Percentiles rank a stretch among this genome's conserved stretches.
phyloP scores from a whole-genome alignment of 2,888 invertebrate genomes.

The Euzetes globulus region DNA sequence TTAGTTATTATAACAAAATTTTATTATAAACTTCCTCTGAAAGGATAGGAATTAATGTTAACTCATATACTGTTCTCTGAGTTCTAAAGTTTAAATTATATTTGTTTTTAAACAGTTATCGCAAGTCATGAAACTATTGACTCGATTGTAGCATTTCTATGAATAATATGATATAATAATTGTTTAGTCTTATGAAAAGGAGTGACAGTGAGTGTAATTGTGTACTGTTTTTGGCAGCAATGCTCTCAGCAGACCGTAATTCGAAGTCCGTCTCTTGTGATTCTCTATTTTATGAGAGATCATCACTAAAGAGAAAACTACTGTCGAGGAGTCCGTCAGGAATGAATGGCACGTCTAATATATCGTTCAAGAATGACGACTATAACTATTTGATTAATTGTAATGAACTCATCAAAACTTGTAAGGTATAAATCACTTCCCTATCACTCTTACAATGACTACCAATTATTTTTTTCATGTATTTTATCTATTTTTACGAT shows the following conservation, averaged over 20 bases:
- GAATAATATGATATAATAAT: too few relatives aligned
- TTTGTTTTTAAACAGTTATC: not conserved
- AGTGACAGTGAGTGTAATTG: too few relatives aligned
- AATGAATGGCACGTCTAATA: not conserved
- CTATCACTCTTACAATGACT: not conserved
- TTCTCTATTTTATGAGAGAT: conserved; percentile 24
- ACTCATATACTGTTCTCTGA: not conserved
- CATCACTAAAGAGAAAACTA: conserved; percentile 18
- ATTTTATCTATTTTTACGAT: not conserved
- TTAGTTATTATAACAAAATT: not conserved
- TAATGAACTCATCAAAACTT: conserved; percentile 35
- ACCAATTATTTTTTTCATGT: not conserved
- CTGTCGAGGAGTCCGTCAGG: conserved; percentile 18
- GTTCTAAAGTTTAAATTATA: not conserved
- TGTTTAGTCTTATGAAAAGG: too few relatives aligned
- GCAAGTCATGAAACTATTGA: conserved; percentile 8
- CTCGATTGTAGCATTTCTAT: too few relatives aligned
- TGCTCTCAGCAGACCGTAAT: conserved; percentile 15
- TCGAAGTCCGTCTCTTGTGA: conserved; percentile 23
- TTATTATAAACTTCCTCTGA: conserved; percentile 3
- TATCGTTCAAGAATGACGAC: conserved; percentile 35
- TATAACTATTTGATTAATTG: conserved; percentile 35
- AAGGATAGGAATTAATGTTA: not conserved
- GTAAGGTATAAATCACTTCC: conserved; percentile 19
- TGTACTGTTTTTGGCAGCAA: not conserved